These are phyloP conservation scores for Falco naumanni DNA, from an alignment of 2,797 vertebrate species.

Conservation along the genomic window DNA sequence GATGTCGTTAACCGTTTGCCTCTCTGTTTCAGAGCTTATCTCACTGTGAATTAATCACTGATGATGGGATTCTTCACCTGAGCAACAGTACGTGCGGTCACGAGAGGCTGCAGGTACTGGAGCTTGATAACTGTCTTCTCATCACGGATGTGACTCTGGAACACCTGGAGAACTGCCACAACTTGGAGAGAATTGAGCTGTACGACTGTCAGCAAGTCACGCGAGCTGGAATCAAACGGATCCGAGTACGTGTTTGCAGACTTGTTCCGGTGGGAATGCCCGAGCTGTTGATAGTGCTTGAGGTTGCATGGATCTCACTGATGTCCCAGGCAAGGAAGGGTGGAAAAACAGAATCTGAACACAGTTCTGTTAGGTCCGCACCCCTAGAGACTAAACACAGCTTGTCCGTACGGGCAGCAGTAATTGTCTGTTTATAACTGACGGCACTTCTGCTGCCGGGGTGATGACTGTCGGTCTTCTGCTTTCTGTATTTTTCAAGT, in stretches of 20 bases:
- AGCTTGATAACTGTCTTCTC: conserved; percentile 92
- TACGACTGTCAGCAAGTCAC: conserved; percentile 95
- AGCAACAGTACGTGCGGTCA: conserved; percentile 91
- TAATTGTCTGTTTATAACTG: not conserved
- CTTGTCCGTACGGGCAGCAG: not conserved
- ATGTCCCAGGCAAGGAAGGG: not conserved
- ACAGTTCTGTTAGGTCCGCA: not conserved
- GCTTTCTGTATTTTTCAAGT: not conserved
- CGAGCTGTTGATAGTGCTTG: not conserved
- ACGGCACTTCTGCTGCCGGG: not conserved
- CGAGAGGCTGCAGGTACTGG: conserved; percentile 88
- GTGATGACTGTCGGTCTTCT: not conserved
- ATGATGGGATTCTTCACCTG: conserved; percentile 90
- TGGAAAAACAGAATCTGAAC: not conserved
- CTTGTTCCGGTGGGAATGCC: not conserved
- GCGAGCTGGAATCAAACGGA: conserved; percentile 90
- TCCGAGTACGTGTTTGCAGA: conserved; percentile 80
- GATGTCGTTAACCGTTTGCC: not conserved
- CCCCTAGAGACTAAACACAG: not conserved
- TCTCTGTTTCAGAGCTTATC: conserved; percentile 83
- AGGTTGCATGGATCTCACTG: not conserved
- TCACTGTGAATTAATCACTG: conserved; percentile 93
- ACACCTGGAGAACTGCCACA: conserved; percentile 90
- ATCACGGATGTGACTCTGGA: conserved; percentile 90
- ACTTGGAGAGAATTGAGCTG: conserved; percentile 90